A percentile compares a stretch with the other conserved stretches of the same genome.
Evolutionary conservation across 1,140 invertebrate species (phyloP).

Genomic region (Popillia japonica): DNA sequence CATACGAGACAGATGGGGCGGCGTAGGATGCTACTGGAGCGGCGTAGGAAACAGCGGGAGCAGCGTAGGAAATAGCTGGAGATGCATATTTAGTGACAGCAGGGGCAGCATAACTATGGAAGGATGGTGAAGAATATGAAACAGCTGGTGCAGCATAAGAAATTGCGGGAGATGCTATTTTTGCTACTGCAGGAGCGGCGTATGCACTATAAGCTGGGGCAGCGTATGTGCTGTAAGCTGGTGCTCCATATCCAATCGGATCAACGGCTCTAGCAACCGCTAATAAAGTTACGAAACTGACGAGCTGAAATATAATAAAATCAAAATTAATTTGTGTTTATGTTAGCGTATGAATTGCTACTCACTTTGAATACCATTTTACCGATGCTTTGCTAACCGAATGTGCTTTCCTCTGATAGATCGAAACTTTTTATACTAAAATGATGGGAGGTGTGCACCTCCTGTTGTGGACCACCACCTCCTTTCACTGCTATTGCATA

Average conservation of each 20-base stretch:
- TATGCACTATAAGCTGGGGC: slow-evolving; percentile 25
- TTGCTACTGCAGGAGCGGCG: slow-evolving; percentile 8
- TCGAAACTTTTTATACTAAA: slow-evolving; percentile 21
- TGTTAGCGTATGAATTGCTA: neutral
- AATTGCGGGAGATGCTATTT: slow-evolving; percentile 1
- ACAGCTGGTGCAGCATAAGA: slow-evolving; percentile 21
- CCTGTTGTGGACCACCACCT: neutral
- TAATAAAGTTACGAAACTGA: slow-evolving; percentile 17
- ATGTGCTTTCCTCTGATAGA: neutral
- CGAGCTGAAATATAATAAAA: slow-evolving; percentile 13
- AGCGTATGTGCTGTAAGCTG: slow-evolving; percentile 19
- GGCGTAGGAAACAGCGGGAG: slow-evolving; percentile 3
- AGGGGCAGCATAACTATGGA: neutral
- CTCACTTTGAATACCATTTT: slow-evolving; percentile 30
- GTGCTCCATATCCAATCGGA: slow-evolving; percentile 27
- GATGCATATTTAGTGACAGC: neutral
- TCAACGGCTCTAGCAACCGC: neutral
- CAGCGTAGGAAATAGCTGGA: slow-evolving; percentile 4
- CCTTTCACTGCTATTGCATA: slow-evolving; percentile 21
- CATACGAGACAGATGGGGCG: neutral
- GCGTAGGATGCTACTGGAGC: slow-evolving; percentile 21
- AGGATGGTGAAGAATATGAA: neutral
- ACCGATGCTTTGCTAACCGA: neutral
- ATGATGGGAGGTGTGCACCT: slow-evolving; percentile 25
- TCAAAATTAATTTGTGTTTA: neutral